phyloP scores from a whole-genome alignment of 1,140 invertebrate genomes.

The Daktulosphaira vitifoliae region DNA sequence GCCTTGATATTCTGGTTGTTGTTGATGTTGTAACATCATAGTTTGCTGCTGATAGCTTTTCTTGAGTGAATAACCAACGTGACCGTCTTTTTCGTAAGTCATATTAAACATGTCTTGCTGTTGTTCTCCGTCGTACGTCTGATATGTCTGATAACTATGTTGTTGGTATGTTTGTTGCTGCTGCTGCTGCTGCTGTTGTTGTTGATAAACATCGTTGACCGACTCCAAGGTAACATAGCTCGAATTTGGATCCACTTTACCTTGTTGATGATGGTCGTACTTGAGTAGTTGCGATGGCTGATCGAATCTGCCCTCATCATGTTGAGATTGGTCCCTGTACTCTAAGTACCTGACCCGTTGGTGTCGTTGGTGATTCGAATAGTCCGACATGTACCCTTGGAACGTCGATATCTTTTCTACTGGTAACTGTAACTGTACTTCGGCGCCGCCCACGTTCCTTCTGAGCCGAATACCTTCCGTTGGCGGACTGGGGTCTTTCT shows the following conservation, averaged over 20 bases:
- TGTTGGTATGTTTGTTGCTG: slow-evolving; percentile 22
- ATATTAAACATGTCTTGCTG: slow-evolving; percentile 19
- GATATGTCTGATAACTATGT: slow-evolving; percentile 7
- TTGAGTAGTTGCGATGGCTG: slow-evolving; percentile 16
- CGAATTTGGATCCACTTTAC: background rate
- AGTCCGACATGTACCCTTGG: slow-evolving; percentile 1
- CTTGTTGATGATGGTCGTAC: slow-evolving; percentile 31
- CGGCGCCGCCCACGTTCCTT: slow-evolving; percentile 2
- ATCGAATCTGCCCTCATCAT: slow-evolving; percentile 1
- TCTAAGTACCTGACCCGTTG: slow-evolving; percentile 14
- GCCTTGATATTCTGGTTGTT: slow-evolving; percentile 10
- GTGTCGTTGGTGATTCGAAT: background rate
- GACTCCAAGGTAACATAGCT: background rate
- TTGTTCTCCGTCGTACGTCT: background rate
- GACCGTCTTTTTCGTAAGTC: background rate
- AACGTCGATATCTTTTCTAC: slow-evolving; percentile 21
- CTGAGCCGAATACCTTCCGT: slow-evolving; percentile 1
- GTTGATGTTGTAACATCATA: slow-evolving; percentile 5
- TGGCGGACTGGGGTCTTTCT: slow-evolving; percentile 6
- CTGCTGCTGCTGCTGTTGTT: slow-evolving; percentile 8
- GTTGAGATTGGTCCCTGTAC: background rate
- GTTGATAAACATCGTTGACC: slow-evolving; percentile 1
- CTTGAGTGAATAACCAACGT: background rate
- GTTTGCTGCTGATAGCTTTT: background rate
- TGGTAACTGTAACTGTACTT: slow-evolving; percentile 14